Evolutionary conservation across 2,797 vertebrate genomes (phyloP), one percentile per base, ranked within the genome.

Genomic region (Alcedo atthis): DNA sequence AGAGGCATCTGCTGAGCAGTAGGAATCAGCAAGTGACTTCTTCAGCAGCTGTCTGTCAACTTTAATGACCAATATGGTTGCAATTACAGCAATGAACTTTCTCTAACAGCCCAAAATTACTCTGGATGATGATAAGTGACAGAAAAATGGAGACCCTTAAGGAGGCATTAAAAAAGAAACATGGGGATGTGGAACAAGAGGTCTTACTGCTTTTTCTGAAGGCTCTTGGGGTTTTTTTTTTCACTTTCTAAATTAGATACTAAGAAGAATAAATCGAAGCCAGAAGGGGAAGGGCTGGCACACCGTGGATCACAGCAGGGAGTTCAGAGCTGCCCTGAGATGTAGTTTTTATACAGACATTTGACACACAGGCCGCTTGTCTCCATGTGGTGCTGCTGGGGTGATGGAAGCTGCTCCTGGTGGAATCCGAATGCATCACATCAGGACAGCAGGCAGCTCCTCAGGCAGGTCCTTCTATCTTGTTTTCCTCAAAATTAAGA

Each of bases 81-180:
- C 96, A 96, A 96, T 96, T 96, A 97, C 93, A 80, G 95, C 93
- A 92, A 96, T 95, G 96, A 97, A 97, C 96, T 96, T 97, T 89
- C 95, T 93, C 92, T 97, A 97, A 96, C 93, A 88, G 94, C 94
- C 93, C 90, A 58, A 96, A 96, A 96, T 97, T 96, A 87, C 93
- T 95, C 95, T 59, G 92, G 88, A 83, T 96, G 95, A 96, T 96
- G 94, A 85, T 94, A 96, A 96, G 95, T 94, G 96, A 93, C 95
- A 92, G 96, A 94, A 95, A 95, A 96, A 96, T 85, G 66, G 92
- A 91, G 92, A 95, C 90, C 95, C 94, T 96, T 91, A 92, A 95
- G 95, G 94, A 93, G 94, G 55, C 78, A 78, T 78, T 95, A 91
- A 85, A 88, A 93, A 81, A 83, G 84, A 71, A 91, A 62, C 73